Evolutionary conservation across 1,140 invertebrate genomes (phyloP), one percentile per base, ranked within the genome.

Genomic region (Mycetomoellerius zeteki): DNA sequence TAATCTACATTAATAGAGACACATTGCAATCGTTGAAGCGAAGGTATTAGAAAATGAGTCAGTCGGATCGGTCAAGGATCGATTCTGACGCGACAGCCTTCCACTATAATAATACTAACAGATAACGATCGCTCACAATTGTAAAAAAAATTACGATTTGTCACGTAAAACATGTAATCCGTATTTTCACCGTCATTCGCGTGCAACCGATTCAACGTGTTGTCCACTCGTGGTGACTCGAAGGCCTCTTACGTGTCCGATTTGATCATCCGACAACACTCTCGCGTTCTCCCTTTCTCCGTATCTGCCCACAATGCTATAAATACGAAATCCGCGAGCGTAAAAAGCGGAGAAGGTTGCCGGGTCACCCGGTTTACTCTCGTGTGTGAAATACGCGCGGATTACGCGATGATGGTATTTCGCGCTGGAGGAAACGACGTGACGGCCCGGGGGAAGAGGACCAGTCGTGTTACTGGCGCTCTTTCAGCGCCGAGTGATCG

Each of bases 401-500:
- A 47, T 52, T n/a, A 30, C 5, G 65, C 16, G 27, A 7, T 8
- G 19, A 37, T 7, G n/a, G 21, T 37, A 27, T 50, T 21, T 47
- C 43, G 37, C 1, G 3, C 21, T 27, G 37, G 21, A 69, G 65
- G 37, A 43, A 67, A 37, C 12, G n/a, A 21, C 12, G 33, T 7
- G 37, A 43, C 8, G 37, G n/a, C 37, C n/a, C 65, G 64, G 33
- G 33, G 7, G 62, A 19, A 4, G 10, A 37, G 33, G 19, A 67
- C 19, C 65, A 21, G 65, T 69, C 37, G 37, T 43, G 37, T 52
- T 16, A 47, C 24, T 58, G 75, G 75, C 77, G 64, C 69, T 54
- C 24, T 71, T 84, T 84, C 56, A 84, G 37, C 37, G 65, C 65
- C 69, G 69, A 84, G 54, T 82, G 67, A 72, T 54, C 65, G 43